Base-by-base conservation (phyloP, 2,797 vertebrate species). In the Dipus sagitta region DNA sequence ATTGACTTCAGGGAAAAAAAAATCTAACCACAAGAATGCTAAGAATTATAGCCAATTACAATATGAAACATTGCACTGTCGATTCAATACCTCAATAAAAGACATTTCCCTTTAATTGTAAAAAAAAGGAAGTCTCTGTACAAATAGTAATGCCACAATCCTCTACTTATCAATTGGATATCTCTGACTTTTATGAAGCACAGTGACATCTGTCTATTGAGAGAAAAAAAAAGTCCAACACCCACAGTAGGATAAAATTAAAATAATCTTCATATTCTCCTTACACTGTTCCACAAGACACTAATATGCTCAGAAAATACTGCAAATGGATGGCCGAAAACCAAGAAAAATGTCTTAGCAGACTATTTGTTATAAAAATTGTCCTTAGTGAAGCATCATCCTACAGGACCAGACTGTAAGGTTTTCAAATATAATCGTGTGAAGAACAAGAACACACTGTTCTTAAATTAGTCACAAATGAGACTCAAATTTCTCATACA, bases 381-480 rank as follows among this genome's bases (percentile, higher is more conserved):
- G 95, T 90, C 94, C 91, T 97, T 95, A 97, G 94, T 97, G 95
- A 97, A 95, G 92, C 14, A 87, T 52, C 62, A 85, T 92, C 85
- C 70, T 71, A 89, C 58, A 85, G 70, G 30, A 88, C 96, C 95
- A 98, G 97, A 98, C 93, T 96, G 95, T 94, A 97, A 96, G 85
- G 79, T 97, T 97, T 97, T 94, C 97, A 98, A 98, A 97, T 85
- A 20, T 67, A 97, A 97, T 17, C 77, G 96, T 88, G 84, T 90
- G 96, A 97, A 95, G 28, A 97, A 91, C 42, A 96, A 95, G 93
- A 97, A 97, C 97, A 97, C 96, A 97, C 85, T 91, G 93, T 94
- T 97, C 92, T 96, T 95, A 97, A 95, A 97, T 95, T 26, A 97
- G 95, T 96, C 95, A 97, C 86, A 97, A 97, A 97, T 4, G 17